Evolutionary conservation across 2,888 invertebrate genomes (phyloP), one percentile per base, ranked within the genome.

Genomic region (Sturmia bella): DNA sequence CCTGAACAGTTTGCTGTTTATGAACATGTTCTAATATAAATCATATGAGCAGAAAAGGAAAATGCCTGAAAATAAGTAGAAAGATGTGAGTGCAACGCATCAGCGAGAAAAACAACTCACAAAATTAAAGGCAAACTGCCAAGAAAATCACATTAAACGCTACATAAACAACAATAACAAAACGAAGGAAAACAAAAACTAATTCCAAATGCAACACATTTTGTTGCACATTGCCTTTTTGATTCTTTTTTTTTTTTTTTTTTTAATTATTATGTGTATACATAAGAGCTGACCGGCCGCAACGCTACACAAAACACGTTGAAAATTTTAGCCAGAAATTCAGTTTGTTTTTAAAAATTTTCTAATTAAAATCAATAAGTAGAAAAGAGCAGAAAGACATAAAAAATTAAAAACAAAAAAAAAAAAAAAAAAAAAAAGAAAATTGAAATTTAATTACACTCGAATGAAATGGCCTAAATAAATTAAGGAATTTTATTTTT

Each of bases 111-210:
- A 74, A 70, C 61, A 74, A 19, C 48, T 56, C 50, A 63, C 7
- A 54, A 69, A 48, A 27, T 39, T 24, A 37, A 75, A 64, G 82
- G 82, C 82, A 82, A 78, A 82, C 59, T 75, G 82, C 82, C 82
- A 82, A 78, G 54, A 69, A 61, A 73, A 50, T 79, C 59, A 32
- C 72, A 79, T 79, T 73, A 69, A 76, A 78, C 64, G 63, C n/a
- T 64, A 75, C 69, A 80, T 70, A 74, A 69, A 82, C 50, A 78
- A 66, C 59, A 75, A 72, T 24, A 69, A 69, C 19, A 61, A 59
- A 13, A 39, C 37, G 54, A 61, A 63, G 15, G 48, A 24, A 24
- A 39, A 56, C 56, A 80, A 50, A 70, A 74, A n/a, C n/a, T n/a
- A n/a, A 32, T 81, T 81, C 77, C 73, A 77, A 77, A 77, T 41